A percentile compares a stretch with the other conserved stretches of the same genome.
Conservation (phyloP, 2,113 vertebrate species). For the Vimba vimba region DNA sequence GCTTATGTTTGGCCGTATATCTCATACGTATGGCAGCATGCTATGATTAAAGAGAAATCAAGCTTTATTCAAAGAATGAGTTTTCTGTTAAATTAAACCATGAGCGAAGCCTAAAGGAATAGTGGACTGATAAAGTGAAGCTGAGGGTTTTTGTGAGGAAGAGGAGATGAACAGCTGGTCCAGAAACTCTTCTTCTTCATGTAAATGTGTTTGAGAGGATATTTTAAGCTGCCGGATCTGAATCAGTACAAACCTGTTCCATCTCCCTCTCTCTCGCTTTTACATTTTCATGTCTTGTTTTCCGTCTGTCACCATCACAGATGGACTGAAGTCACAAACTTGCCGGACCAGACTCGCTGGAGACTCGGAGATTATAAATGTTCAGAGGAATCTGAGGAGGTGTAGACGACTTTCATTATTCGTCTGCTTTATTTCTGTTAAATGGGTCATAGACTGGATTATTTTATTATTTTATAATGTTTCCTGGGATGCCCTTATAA, state of each 20-base stretch:
- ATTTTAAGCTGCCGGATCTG: not conserved
- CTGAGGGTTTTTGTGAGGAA: not conserved
- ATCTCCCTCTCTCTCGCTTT: constrained; percentile 23
- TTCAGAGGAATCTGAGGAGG: too few relatives aligned
- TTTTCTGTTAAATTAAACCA: not conserved
- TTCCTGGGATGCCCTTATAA: too few relatives aligned
- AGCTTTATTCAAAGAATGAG: not conserved
- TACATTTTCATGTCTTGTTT: not conserved
- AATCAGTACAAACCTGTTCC: constrained; percentile 42
- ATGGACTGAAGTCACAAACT: constrained; percentile 96
- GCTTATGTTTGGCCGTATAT: not conserved
- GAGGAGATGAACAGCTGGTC: not conserved
- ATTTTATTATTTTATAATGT: too few relatives aligned
- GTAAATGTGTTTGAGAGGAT: not conserved
- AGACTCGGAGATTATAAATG: too few relatives aligned
- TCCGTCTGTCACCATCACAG: constrained; percentile 87
- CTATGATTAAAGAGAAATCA: not conserved
- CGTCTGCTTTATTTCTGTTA: too few relatives aligned
- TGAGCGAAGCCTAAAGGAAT: not conserved
- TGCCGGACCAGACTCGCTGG: too few relatives aligned
- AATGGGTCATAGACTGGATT: too few relatives aligned
- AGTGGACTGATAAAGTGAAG: not conserved
- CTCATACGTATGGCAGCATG: not conserved
- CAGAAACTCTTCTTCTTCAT: not conserved
- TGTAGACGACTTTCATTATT: too few relatives aligned